Evolutionary conservation across 1,140 invertebrate genomes (phyloP).

Genomic region (Dreissena rostriformis): DNA sequence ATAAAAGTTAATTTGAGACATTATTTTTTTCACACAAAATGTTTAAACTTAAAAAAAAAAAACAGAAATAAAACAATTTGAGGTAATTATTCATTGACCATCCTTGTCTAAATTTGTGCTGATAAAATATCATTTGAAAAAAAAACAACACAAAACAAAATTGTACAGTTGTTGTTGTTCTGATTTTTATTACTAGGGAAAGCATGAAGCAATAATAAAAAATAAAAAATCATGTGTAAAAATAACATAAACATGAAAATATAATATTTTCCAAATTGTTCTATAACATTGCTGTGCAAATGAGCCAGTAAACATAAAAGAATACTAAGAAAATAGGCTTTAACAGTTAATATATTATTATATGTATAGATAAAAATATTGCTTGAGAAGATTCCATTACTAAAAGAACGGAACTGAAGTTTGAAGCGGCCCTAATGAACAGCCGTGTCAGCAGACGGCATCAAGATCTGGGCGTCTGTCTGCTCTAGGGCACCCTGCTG

Average conservation of each 20-base stretch:
- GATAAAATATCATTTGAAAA: too few species aligned
- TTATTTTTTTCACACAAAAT: background rate
- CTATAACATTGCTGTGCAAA: background rate
- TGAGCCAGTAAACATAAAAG: background rate
- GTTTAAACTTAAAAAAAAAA: background rate
- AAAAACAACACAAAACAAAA: too few species aligned
- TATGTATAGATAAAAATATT: background rate
- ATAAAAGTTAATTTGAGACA: background rate
- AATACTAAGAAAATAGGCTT: too few species aligned
- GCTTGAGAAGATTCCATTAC: background rate
- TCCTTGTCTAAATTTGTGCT: too few species aligned
- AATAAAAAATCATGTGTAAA: too few species aligned
- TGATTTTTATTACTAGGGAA: too few species aligned
- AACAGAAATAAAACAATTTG: background rate
- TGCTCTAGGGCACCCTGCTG: background rate
- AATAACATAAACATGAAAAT: background rate
- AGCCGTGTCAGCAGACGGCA: constrained; percentile 43
- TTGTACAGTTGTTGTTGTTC: too few species aligned
- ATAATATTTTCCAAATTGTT: background rate
- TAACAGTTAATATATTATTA: background rate
- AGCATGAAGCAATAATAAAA: too few species aligned
- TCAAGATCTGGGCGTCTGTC: constrained; percentile 14
- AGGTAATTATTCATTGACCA: too few species aligned
- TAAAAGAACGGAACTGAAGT: background rate
- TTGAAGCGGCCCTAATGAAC: background rate